Percentiles rank a stretch among this genome's conserved stretches.
Conservation (phyloP, 1,140 invertebrate species). For the Cotesia vestalis region DNA sequence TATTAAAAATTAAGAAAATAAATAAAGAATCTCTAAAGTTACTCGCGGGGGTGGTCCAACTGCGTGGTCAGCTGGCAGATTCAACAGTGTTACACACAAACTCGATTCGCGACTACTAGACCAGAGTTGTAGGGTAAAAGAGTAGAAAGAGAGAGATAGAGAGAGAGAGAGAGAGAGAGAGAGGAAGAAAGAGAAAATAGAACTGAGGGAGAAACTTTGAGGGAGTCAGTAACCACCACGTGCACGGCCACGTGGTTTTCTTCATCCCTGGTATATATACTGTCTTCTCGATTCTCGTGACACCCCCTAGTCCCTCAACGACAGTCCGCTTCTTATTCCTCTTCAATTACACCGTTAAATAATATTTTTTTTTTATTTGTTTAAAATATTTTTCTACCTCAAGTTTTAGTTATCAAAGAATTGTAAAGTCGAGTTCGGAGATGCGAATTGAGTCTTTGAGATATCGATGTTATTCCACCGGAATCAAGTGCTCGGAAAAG, state of each 20-base stretch:
- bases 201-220: slow-evolving; percentile 35
- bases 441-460: not conserved
- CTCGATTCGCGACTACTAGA: no score
- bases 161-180: no score
- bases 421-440: not conserved
- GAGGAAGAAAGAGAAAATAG: slow-evolving; percentile 31
- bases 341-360: slow-evolving; percentile 10
- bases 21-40: no score
- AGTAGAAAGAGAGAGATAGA: no score
- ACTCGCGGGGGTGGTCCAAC: no score
- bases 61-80: no score
- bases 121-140: no score
- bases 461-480: slow-evolving; percentile 21
- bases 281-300: slow-evolving; percentile 5
- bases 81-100: no score
- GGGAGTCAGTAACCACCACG: slow-evolving; percentile 57
- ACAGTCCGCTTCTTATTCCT: slow-evolving; percentile 6
- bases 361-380: not conserved
- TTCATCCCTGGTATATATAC: slow-evolving; percentile 37
- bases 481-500: slow-evolving; percentile 25
- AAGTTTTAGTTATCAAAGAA: not conserved
- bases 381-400: not conserved
- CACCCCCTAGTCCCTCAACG: not conserved
- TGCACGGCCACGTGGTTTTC: slow-evolving; percentile 60
- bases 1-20: no score